phyloP scores from a whole-genome alignment of 2,888 invertebrate genomes.

The Microchrysa polita region DNA sequence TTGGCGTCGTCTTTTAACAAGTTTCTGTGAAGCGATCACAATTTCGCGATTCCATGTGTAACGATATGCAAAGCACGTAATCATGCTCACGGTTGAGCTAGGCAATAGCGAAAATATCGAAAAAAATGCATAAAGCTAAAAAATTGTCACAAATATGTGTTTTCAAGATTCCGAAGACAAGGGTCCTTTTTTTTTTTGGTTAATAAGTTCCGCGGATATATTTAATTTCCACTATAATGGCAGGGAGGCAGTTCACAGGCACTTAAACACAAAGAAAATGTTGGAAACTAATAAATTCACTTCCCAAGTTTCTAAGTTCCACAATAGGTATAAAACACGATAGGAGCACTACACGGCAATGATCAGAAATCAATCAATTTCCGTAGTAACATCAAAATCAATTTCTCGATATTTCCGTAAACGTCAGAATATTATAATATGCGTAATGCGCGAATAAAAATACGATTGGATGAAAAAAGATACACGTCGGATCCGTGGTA shows the following conservation, averaged over 20 bases:
- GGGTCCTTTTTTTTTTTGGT: too few species aligned
- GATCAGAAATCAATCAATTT: background rate
- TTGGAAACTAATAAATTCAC: slow-evolving; percentile 10
- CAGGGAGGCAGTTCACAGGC: too few species aligned
- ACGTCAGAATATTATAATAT: background rate
- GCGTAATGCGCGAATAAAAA: background rate
- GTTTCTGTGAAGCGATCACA: slow-evolving; percentile 91
- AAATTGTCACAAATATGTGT: background rate
- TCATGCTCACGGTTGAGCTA: slow-evolving; percentile 65
- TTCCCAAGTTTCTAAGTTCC: slow-evolving; percentile 12
- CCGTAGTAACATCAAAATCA: slow-evolving; percentile 6
- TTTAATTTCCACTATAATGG: too few species aligned
- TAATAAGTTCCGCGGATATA: too few species aligned
- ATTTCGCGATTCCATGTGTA: slow-evolving; percentile 94
- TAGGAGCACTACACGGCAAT: too few species aligned
- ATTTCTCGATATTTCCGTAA: background rate
- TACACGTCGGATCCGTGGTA: slow-evolving; percentile 41
- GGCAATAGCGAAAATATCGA: slow-evolving; percentile 51
- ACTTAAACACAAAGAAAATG: slow-evolving; percentile 4
- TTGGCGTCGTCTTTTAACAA: slow-evolving; percentile 85
- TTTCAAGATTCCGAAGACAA: background rate
- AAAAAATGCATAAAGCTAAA: slow-evolving; percentile 48
- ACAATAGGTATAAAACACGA: too few species aligned
- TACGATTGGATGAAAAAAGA: slow-evolving; percentile 15
- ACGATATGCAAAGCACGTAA: slow-evolving; percentile 77